These are phyloP conservation scores for Eudiplozoon nipponicum DNA, from an alignment of 2,888 invertebrate species.

Conservation along the genomic window DNA sequence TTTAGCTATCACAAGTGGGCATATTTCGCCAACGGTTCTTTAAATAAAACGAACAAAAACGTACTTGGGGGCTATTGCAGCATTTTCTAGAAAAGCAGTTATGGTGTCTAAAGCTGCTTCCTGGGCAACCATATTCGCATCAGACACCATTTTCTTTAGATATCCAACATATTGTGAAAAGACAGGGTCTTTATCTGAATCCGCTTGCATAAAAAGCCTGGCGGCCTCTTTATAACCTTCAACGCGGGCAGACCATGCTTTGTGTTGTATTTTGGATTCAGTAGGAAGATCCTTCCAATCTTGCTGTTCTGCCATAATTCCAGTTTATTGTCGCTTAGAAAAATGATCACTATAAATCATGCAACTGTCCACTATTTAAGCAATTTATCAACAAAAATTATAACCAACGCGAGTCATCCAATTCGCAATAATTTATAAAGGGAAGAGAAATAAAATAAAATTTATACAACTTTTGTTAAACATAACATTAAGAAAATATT, in stretches of 20 bases:
- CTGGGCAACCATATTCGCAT: conserved; percentile 70
- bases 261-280: conserved; percentile 65
- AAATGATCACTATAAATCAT: no score
- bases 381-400: no score
- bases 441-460: no score
- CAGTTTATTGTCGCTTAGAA: no score
- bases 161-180: conserved; percentile 61
- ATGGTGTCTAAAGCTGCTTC: conserved; percentile 74
- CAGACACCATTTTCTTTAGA: conserved; percentile 65
- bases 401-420: no score
- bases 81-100: conserved; percentile 58
- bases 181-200: conserved; percentile 62
- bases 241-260: conserved; percentile 71
- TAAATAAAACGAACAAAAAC: conserved; percentile 18
- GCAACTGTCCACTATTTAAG: no score
- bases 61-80: conserved; percentile 34
- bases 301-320: conserved; percentile 25
- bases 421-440: no score
- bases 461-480: no score
- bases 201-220: conserved; percentile 48
- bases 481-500: no score
- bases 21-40: conserved; percentile 52
- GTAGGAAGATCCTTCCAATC: conserved; percentile 30
- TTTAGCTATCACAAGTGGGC: conserved; percentile 54
- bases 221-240: conserved; percentile 69